Evolutionary conservation across 2,113 vertebrate species (phyloP).

Genomic region (Pogonocichla stellata): DNA sequence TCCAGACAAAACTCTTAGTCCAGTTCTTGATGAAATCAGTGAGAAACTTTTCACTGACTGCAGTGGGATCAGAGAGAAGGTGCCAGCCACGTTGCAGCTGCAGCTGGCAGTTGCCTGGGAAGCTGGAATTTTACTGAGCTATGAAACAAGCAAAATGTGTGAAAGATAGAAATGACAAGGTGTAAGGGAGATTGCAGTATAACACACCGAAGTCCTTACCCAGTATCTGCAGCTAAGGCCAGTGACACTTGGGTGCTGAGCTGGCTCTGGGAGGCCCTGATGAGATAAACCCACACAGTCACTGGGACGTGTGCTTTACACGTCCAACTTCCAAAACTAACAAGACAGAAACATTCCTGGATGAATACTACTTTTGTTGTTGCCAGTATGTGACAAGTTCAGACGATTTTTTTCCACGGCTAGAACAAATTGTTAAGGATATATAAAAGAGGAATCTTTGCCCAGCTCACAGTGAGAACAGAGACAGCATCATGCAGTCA

Average conservation of each 20-base stretch:
- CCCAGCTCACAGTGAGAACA: background rate
- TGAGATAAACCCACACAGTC: background rate
- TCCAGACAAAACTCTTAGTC: background rate
- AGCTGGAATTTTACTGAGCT: conserved; percentile 10
- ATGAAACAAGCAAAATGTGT: conserved; percentile 10
- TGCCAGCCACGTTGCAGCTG: background rate
- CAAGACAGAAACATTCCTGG: background rate
- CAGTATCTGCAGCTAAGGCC: background rate
- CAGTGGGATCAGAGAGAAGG: background rate
- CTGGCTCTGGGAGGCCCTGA: background rate
- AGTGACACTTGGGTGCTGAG: background rate
- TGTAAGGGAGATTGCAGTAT: background rate
- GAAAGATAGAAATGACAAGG: conserved; percentile 38
- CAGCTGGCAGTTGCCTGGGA: background rate
- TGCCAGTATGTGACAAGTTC: background rate
- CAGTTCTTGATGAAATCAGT: background rate
- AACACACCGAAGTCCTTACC: background rate
- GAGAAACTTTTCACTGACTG: background rate
- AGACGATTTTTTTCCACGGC: background rate
- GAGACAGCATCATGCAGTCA: background rate
- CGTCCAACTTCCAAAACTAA: conserved; percentile 5
- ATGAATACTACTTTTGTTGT: background rate
- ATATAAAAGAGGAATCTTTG: background rate
- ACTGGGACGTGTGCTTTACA: background rate
- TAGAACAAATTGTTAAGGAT: background rate